Base-by-base conservation (phyloP, 2,888 invertebrate genomes). In the Druceiella hillmani region DNA sequence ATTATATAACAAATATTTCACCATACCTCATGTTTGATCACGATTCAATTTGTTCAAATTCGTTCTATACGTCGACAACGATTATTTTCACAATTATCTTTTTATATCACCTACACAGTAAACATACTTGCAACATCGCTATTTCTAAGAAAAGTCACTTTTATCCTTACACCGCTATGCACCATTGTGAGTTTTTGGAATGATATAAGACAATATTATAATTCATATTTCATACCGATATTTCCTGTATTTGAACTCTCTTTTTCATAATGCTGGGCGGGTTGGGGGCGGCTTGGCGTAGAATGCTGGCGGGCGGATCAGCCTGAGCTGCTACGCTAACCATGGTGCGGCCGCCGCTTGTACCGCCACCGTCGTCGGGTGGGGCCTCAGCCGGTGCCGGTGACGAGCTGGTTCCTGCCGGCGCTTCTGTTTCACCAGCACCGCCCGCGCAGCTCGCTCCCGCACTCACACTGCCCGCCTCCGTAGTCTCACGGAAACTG, bases 201-300 rank as follows among this genome's bases (percentile, higher is more conserved):
- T n/a, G n/a, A n/a, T n/a, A n/a, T n/a, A n/a, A n/a, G n/a, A n/a
- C n/a, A n/a, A n/a, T n/a, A n/a, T n/a, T n/a, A n/a, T n/a, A n/a
- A n/a, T n/a, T n/a, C n/a, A n/a, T n/a, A n/a, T n/a, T n/a, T 82
- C 78, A 90, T 70, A 90, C 90, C 44, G 89, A 89, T 70, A 91
- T 91, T 65, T 91, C 90, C 65, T 89, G 89, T 61, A 91, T 91
- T 70, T 90, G 90, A 54, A 91, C 90, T 62, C 90, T 79, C 66
- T 90, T 90, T 66, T 90, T 90, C 73, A 82, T 81, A 46, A 83
- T 81, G 39, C 84, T 81, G 5, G 85, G 83, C 1, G 85, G 82
- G 27, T 77, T 79, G 3, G 82, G 80, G 9, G 68, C 63, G 17
- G 66, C 52, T 29, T 36, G 42, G 7, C n/a, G n/a, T n/a, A n/a